These are phyloP conservation scores for Aviceda subcristata DNA, from an alignment of 2,113 vertebrate species.

Conservation along the genomic window DNA sequence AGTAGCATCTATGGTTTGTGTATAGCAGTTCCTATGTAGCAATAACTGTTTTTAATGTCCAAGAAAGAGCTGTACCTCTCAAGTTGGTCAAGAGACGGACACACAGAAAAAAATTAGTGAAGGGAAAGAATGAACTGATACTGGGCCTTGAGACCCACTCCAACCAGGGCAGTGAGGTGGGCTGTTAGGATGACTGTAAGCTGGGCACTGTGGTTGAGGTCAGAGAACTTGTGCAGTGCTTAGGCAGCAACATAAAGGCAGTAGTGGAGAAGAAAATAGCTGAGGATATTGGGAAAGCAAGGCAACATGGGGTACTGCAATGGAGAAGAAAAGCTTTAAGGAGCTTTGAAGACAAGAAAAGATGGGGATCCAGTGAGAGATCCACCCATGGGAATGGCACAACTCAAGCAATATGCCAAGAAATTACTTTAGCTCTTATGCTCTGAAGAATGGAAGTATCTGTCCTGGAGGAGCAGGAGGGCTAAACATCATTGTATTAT, in stretches of 20 bases:
- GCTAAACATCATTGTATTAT: background rate
- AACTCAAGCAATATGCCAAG: background rate
- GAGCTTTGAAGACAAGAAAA: background rate
- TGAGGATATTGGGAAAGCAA: background rate
- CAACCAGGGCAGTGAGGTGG: background rate
- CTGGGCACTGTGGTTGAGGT: background rate
- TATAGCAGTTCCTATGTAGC: background rate
- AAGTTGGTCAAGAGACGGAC: background rate
- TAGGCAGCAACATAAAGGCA: background rate
- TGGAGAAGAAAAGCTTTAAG: background rate
- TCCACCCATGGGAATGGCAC: background rate
- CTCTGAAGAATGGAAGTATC: background rate
- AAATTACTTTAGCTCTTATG: background rate
- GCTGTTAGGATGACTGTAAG: background rate
- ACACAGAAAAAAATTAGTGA: background rate
- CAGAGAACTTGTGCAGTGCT: background rate
- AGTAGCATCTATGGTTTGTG: background rate
- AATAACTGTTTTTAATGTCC: background rate
- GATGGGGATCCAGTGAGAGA: background rate
- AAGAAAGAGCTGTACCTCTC: background rate
- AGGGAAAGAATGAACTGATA: background rate
- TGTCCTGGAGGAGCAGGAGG: background rate
- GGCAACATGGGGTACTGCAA: background rate
- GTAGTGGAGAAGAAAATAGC: background rate
- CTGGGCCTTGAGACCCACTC: fast-evolving